Evolutionary conservation across 53 echinoderm and acorn worm species (phyloP), one percentile per base, ranked within the genome.

Genomic region (Echinometra lucunter): DNA sequence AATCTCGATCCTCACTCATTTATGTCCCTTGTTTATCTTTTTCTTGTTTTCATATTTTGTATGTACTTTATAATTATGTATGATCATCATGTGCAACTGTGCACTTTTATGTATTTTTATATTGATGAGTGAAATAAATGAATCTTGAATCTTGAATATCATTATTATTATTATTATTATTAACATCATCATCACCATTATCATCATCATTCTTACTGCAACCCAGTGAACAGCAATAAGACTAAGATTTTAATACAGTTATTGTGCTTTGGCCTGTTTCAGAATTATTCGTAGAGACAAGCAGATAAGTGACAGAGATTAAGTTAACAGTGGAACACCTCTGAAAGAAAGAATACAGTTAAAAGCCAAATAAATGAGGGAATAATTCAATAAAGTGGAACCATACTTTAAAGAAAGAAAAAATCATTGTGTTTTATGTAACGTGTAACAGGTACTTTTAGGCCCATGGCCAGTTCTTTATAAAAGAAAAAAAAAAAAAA

Each of bases 261-360:
- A 69, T 69, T 69, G 70, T 69, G 70, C 70, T 69, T 69, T 69
- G 70, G 70, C 70, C 70, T 69, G 70, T 69, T 69, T 69, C 70
- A 69, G 70, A 69, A 69, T 69, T 69, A 69, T 69, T 69, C 12
- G 70, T 69, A 69, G 70, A 69, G 70, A 69, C 70, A 69, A 69
- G 70, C 70, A 69, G 70, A 69, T 30, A 69, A 69, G 70, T 69
- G 70, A 69, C 70, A 69, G 70, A 69, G 70, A 69, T 69, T 69
- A 25, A 69, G 70, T 69, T 69, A 69, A 69, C 5, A 69, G 70
- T 69, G 70, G 70, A 69, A 69, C 70, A 69, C 70, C 70, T 69
- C 70, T 69, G 70, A 69, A 69, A 69, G 70, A 69, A 69, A 69
- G 70, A 69, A 49, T 49, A 49, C 49, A 49, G 49, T 9, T 49